Conservation (phyloP, 2,797 vertebrate genomes). For the Saxicola maurus region DNA sequence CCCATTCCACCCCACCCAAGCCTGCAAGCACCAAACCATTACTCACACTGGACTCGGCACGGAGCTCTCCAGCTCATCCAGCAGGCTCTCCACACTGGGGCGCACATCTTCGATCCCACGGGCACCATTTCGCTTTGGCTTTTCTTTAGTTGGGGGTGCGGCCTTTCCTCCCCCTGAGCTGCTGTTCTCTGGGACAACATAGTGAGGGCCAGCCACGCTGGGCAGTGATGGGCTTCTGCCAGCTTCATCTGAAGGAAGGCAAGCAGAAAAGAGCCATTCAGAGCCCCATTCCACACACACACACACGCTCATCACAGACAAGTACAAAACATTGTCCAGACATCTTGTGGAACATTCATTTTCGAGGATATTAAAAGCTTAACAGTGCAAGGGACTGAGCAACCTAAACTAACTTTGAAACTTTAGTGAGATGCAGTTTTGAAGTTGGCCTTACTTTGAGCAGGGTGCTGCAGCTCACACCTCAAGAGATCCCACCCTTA, state of each 20-base stretch:
- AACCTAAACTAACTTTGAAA: background rate
- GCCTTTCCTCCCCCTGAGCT: conserved; percentile 72
- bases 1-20: background rate
- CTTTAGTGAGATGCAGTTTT: background rate
- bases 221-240: conserved; percentile 64
- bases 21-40: background rate
- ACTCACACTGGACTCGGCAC: conserved; percentile 90
- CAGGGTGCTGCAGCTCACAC: background rate
- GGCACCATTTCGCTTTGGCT: conserved; percentile 83
- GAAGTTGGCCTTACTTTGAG: background rate
- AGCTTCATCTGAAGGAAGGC: conserved; percentile 63
- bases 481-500: background rate
- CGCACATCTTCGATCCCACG: conserved; percentile 82
- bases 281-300: background rate
- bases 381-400: background rate
- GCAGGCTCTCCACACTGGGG: conserved; percentile 88
- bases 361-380: background rate
- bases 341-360: background rate
- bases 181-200: conserved; percentile 81
- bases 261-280: conserved; percentile 12
- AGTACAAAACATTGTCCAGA: background rate
- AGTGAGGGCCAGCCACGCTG: conserved; percentile 79
- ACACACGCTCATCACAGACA: background rate
- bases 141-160: conserved; percentile 80
- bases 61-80: conserved; percentile 91